Evolutionary conservation across 2,797 vertebrate species (phyloP).

Genomic region (Phataginus tricuspis): DNA sequence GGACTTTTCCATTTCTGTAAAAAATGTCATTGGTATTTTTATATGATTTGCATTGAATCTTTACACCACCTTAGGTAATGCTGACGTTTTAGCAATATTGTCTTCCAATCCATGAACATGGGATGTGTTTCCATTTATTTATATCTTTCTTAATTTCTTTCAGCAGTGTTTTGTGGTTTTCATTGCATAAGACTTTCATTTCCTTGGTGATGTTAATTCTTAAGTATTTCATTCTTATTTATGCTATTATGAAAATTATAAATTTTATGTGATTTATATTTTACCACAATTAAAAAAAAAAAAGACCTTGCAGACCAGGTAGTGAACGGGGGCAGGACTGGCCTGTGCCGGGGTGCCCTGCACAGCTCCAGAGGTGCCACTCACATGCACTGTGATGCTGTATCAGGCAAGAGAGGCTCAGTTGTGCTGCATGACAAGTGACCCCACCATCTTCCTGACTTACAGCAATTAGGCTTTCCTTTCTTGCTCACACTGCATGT

Average conservation of each 20-base stretch:
- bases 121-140: no score
- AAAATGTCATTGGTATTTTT: no score
- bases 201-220: not conserved
- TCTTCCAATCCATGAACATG: not conserved
- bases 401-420: not conserved
- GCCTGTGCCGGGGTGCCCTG: not conserved
- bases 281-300: no score
- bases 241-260: not conserved
- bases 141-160: no score
- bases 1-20: not conserved
- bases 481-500: not conserved
- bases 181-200: not conserved
- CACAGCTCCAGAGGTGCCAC: not conserved
- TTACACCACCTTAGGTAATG: not conserved
- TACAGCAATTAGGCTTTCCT: not conserved
- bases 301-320: no score
- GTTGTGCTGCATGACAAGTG: no score
- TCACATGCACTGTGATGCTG: not conserved
- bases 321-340: no score
- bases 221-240: not conserved
- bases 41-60: not conserved
- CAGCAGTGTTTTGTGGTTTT: not conserved
- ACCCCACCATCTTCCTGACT: not conserved
- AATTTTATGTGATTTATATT: not conserved
- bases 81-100: not conserved